Conservation (phyloP, 1,140 invertebrate species). For the Melanaphis sacchari region DNA sequence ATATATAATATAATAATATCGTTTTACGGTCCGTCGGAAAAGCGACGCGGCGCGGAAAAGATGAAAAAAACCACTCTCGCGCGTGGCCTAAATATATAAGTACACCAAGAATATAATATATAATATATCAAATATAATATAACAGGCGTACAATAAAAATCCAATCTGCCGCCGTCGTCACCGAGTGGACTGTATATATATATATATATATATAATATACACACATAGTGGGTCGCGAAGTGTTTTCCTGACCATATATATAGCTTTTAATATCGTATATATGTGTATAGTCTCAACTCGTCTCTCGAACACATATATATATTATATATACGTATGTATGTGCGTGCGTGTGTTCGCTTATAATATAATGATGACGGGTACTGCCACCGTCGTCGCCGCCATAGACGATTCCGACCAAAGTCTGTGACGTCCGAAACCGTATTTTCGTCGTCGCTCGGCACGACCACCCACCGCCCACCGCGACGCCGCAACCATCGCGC, state of each 20-base stretch:
- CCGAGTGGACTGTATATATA: background rate
- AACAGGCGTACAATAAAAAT: background rate
- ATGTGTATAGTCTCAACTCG: background rate
- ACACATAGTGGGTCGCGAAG: background rate
- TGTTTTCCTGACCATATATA: background rate
- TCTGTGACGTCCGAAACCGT: conserved; percentile 1
- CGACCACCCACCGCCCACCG: too few relatives aligned
- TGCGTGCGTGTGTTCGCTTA: background rate
- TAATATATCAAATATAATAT: background rate
- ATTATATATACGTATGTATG: background rate
- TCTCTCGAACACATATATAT: too few relatives aligned
- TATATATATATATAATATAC: background rate
- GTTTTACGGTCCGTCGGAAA: conserved; percentile 8
- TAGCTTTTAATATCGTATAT: background rate
- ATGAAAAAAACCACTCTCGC: conserved; percentile 8
- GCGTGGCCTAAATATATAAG: conserved; percentile 12
- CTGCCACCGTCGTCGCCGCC: too few relatives aligned
- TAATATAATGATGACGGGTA: background rate
- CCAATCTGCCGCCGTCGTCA: background rate
- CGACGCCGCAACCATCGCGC: too few relatives aligned
- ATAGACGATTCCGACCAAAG: background rate
- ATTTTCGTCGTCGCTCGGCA: background rate
- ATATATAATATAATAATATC: background rate
- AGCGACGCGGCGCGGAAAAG: background rate
- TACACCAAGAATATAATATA: background rate